Base-by-base conservation (phyloP, 2,797 vertebrate genomes). In the Zenarchopterus dispar region DNA sequence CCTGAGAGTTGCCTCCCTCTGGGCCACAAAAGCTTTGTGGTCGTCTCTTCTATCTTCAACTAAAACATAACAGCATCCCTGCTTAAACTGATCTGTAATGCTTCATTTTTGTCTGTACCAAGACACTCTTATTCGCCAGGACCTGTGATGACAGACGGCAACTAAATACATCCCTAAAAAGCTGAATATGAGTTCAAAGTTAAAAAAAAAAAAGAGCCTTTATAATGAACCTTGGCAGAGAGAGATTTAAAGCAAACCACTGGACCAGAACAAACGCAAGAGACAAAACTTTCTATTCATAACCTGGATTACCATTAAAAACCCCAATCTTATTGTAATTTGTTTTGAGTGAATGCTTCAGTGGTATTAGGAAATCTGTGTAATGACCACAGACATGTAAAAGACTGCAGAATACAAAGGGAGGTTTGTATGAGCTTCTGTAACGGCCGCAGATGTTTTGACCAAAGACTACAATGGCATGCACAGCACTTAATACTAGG, bases 401-500 rank as follows among this genome's bases (percentile, higher is more conserved):
- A 21, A 51, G 36, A 56, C 19, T 1, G 10, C 24, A 66, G 47
- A 49, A 65, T 9, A 80, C 68, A 74, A 75, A 71, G 46, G 31
- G 45, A 50, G 50, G 51, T 47, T 61, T 64, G 21, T 53, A 51
- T 17, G 8, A 69, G 22, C 5, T 48, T 45, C 39, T 22, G 50
- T 49, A 53, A 73, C 53, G 54, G 72, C 61, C 46, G 58, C 1
- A 1, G 45, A 21, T 24, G 56, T 68, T 59, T 48, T 58, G 39
- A 28, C n/a, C 54, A 57, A 49, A 75, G 31, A 45, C 28, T 28
- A 13, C 42, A 75, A 36, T 59, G 67, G 70, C 53, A 73, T 65
- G 51, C 80, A 86, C 82, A 79, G n/a, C 49, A 62, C 18, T 39
- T 51, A 73, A 51, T 59, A 44, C 53, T 28, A 50, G 28, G 49